phyloP scores from a whole-genome alignment of 1,140 invertebrate species.

The Melipona quadrifasciata region DNA sequence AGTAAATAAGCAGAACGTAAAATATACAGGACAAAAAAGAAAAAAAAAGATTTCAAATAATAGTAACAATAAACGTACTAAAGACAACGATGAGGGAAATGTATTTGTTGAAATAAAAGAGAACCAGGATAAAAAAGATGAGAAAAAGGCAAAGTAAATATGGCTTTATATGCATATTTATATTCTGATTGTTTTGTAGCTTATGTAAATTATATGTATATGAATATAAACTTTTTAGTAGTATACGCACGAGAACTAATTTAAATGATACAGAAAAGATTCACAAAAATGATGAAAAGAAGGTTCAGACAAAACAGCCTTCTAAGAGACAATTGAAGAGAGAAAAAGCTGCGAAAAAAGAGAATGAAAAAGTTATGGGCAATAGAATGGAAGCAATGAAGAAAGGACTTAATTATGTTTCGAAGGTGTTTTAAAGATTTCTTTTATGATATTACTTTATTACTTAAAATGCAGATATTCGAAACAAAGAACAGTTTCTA shows the following conservation, averaged over 20 bases:
- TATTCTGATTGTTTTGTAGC: background rate
- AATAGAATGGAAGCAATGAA: constrained; percentile 63
- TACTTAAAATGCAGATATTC: background rate
- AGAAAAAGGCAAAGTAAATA: constrained; percentile 14
- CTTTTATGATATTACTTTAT: background rate
- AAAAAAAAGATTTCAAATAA: constrained; percentile 17
- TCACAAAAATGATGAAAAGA: constrained; percentile 30
- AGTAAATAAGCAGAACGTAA: background rate
- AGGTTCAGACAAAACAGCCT: constrained; percentile 35
- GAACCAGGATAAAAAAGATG: background rate
- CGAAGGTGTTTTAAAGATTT: constrained; percentile 64
- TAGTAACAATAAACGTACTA: background rate
- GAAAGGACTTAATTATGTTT: constrained; percentile 75
- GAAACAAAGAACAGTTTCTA: constrained; percentile 11
- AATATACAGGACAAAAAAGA: constrained; percentile 17
- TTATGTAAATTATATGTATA: background rate
- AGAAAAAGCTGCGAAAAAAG: constrained; percentile 63
- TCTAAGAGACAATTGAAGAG: constrained; percentile 73
- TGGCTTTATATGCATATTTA: background rate
- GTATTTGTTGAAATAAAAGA: background rate
- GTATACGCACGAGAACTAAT: background rate
- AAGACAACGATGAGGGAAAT: background rate
- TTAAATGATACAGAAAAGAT: constrained; percentile 30
- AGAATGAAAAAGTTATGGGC: constrained; percentile 54
- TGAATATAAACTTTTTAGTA: background rate